These are phyloP conservation scores for Ardeotis arabs DNA, from an alignment of 2,113 vertebrate genomes.

Conservation along the genomic window DNA sequence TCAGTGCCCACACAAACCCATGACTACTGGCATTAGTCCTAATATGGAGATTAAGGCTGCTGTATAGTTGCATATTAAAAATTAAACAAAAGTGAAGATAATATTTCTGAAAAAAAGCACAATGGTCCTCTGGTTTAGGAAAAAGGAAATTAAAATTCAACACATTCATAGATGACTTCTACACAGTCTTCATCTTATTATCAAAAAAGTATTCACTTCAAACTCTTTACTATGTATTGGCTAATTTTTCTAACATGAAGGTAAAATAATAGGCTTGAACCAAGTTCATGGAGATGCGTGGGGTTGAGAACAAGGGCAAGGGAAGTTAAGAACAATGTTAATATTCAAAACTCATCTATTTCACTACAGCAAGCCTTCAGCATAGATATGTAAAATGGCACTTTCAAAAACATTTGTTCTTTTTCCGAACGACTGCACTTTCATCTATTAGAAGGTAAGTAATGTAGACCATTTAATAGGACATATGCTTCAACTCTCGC, in stretches of 20 bases:
- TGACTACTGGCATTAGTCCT: not conserved
- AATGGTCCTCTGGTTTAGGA: not conserved
- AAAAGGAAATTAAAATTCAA: not conserved
- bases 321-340: not conserved
- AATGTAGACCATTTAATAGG: not conserved
- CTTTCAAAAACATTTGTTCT: not conserved
- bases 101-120: not conserved
- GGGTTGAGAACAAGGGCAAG: not conserved
- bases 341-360: not conserved
- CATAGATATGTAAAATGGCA: not conserved
- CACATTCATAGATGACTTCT: not conserved
- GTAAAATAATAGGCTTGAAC: not conserved
- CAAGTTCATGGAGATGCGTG: not conserved
- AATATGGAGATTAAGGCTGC: not conserved
- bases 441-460: not conserved
- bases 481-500: not conserved
- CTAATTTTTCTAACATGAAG: not conserved
- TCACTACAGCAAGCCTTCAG: not conserved
- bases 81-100: not conserved
- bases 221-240: not conserved
- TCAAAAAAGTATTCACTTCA: not conserved
- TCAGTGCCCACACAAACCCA: not conserved
- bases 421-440: not conserved
- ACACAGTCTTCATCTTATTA: not conserved
- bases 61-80: not conserved